phyloP scores from a whole-genome alignment of 2,113 vertebrate genomes.

The Cynopterus brachyotis region DNA sequence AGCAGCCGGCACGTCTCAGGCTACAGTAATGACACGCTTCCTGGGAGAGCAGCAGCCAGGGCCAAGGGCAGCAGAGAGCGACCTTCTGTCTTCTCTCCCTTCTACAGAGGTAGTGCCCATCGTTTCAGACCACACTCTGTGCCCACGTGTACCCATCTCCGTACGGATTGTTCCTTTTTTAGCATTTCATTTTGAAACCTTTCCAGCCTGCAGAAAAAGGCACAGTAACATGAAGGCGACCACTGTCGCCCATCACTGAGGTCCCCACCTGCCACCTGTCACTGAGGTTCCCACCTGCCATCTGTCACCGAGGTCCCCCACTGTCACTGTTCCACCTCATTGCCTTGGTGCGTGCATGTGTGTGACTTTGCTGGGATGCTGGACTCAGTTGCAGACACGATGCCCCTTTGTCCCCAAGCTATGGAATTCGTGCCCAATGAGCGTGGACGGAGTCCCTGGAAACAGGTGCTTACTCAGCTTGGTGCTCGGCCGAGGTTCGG shows the following conservation, averaged over 20 bases:
- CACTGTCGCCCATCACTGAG: rapidly evolving
- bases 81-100: not conserved
- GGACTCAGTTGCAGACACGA: too few species aligned
- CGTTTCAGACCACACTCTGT: not conserved
- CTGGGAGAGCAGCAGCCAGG: not conserved
- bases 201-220: not conserved
- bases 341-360: not conserved
- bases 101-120: rapidly evolving
- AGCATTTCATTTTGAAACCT: not conserved
- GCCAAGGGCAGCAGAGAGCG: rapidly evolving
- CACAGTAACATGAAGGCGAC: not conserved
- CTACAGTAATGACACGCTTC: not conserved
- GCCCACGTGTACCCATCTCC: rapidly evolving
- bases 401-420: not conserved
- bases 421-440: not conserved
- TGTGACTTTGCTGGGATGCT: not conserved
- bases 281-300: too few species aligned
- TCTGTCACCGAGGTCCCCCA: too few species aligned
- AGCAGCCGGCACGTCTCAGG: not conserved
- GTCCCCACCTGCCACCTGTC: rapidly evolving
- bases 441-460: not conserved
- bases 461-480: rapidly evolving
- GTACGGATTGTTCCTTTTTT: not conserved
- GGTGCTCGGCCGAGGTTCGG: too few species aligned
- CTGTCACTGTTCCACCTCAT: rapidly evolving